Evolutionary conservation across 2,888 invertebrate species (phyloP), one percentile per base, ranked within the genome.

Genomic region (Polia nebulosa): DNA sequence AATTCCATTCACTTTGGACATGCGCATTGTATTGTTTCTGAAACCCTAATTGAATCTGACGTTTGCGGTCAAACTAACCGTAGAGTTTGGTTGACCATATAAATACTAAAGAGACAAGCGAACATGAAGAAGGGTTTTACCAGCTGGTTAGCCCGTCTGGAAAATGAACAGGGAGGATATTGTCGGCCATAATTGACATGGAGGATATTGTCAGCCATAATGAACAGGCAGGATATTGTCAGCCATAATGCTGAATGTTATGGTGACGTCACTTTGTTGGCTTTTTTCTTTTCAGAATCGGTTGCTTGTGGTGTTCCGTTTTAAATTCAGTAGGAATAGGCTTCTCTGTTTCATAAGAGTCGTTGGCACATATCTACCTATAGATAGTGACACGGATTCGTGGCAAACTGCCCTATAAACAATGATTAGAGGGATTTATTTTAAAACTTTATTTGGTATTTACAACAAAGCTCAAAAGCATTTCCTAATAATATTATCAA

Each of bases 91-190:
- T 52, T 55, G 13, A 29, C 3, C n/a, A 36, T 36, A 17, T 53
- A 11, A 22, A 36, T 64, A 22, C 4, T 44, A 45, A 17, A 64
- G 20, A 22, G 27, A 0, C 13, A 47, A 64, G 9, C n/a, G 7
- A n/a, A 9, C n/a, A n/a, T n/a, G 17, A 34, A 20, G 15, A 45
- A 45, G 9, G 6, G 45, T 47, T 63, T 61, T 63, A 7, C 45
- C 20, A 27, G 20, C n/a, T 44, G 39, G 13, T 61, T 20, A 53
- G 13, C 13, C 17, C 2, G 39, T n/a, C n/a, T 44, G 25, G 32
- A 11, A 34, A 32, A 32, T 44, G 2, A 34, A 32, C 11, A 25
- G 11, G n/a, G 15, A 32, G n/a, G 13, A 15, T 22, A 9, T 17
- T n/a, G n/a, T n/a, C n/a, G n/a, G n/a, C n/a, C n/a, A n/a, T n/a